Percentiles rank a stretch among this genome's conserved stretches.
These are phyloP conservation scores for Drosophila melanogaster DNA, from an alignment of 1,140 invertebrate species.

Conservation along the genomic window DNA sequence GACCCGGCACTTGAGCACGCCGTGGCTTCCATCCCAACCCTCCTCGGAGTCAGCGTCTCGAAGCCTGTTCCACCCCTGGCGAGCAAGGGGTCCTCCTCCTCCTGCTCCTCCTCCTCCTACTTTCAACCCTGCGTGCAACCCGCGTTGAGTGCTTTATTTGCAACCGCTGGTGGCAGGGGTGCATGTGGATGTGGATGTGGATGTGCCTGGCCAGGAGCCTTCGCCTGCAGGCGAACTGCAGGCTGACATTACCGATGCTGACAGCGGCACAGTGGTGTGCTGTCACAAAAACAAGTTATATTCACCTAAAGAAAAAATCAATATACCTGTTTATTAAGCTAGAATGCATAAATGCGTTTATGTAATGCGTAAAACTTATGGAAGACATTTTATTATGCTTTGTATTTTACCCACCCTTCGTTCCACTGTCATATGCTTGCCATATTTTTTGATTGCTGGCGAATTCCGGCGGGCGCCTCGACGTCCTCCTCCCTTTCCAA, in stretches of 20 bases:
- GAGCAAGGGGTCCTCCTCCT: constrained; percentile 9
- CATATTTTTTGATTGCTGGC: constrained; percentile 63
- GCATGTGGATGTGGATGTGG: constrained; percentile 5
- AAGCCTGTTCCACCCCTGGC: constrained; percentile 24
- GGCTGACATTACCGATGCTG: constrained; percentile 50
- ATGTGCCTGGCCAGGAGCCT: constrained; percentile 26
- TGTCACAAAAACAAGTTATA: not conserved
- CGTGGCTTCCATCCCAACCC: constrained; percentile 39
- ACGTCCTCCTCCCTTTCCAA: constrained; percentile 2
- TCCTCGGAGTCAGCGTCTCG: constrained; percentile 13
- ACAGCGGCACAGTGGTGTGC: constrained; percentile 36
- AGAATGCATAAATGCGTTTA: too few species aligned
- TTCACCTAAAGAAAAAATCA: too few species aligned
- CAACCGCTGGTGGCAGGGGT: constrained; percentile 35
- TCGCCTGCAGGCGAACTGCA: constrained; percentile 50
- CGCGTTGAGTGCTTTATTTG: constrained; percentile 76
- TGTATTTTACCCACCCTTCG: too few species aligned
- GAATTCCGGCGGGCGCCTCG: constrained; percentile 62
- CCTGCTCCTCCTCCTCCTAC: not conserved
- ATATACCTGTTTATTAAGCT: too few species aligned
- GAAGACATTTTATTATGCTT: not conserved
- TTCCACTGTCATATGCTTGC: constrained; percentile 29
- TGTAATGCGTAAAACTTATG: too few species aligned
- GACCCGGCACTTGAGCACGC: constrained; percentile 74
- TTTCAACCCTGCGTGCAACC: constrained; percentile 28